A percentile compares a stretch with the other conserved stretches of the same genome.
Evolutionary conservation across 2,888 invertebrate species (phyloP).

Genomic region (Dastarcus helophoroides): DNA sequence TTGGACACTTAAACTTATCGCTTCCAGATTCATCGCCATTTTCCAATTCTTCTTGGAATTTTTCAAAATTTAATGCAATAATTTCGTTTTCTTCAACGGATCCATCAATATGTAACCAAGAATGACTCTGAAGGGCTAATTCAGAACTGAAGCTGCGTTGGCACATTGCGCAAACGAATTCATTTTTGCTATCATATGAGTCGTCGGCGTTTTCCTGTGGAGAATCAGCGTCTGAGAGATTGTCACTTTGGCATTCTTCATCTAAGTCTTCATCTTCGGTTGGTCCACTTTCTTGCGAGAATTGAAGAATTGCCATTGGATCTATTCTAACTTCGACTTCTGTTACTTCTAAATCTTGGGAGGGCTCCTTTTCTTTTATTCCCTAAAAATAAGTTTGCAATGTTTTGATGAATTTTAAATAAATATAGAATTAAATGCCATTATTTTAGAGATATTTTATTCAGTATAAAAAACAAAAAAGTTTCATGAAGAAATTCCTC

Average conservation of each 20-base stretch:
- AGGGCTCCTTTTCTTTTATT: constrained; percentile 22
- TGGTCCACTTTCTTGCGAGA: constrained; percentile 38
- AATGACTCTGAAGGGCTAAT: constrained; percentile 18
- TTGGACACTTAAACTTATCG: constrained; percentile 40
- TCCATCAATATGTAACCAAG: constrained; percentile 15
- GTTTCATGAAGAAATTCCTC: no score
- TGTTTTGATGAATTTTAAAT: background rate
- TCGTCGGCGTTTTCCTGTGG: no score
- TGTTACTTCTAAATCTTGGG: constrained; percentile 32
- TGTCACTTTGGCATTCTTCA: constrained; percentile 11
- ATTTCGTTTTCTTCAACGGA: constrained; percentile 14
- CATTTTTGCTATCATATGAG: constrained; percentile 18
- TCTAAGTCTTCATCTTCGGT: constrained; percentile 31
- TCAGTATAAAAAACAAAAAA: background rate
- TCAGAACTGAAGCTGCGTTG: constrained; percentile 20
- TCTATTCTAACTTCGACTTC: constrained; percentile 59
- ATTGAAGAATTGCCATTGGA: constrained; percentile 56
- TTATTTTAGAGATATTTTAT: background rate
- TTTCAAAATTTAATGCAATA: no score
- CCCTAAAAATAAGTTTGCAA: constrained; percentile 16
- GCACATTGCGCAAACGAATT: constrained; percentile 18
- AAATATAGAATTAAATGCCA: background rate
- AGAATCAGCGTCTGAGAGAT: constrained; percentile 16
- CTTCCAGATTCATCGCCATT: constrained; percentile 15
- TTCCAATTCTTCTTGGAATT: constrained; percentile 14